Evolutionary conservation across 2,797 vertebrate species (phyloP), one percentile per base, ranked within the genome.

Genomic region (Onychomys torridus): DNA sequence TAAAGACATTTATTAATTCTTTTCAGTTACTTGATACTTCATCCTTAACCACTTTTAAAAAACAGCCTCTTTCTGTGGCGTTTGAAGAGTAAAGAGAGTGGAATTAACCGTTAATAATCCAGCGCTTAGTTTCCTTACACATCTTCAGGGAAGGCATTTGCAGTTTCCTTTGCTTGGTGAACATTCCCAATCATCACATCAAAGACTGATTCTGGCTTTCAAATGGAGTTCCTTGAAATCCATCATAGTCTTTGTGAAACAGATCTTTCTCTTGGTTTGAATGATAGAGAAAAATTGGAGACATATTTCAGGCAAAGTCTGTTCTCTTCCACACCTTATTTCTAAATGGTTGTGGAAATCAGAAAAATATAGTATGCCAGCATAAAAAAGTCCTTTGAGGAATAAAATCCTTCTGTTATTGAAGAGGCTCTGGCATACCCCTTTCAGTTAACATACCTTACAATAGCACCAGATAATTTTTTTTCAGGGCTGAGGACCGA

Each of bases 81-180:
- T 86, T 89, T 92, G 37, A 85, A n/a, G 37, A 76, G 78, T 83
- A 76, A 57, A 88, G 19, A 91, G 57, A 94, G 73, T 46, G 5
- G 61, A 89, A 49, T 84, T 79, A 91, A 94, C 63, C 81, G 90
- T 81, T 71, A 63, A 92, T 78, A 81, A 71, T 63, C 75, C 59
- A 11, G 49, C 52, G 27, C 37, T 93, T 92, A 17, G 40, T 55
- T 95, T 96, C 69, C 59, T 76, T 89, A 11, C 17, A 34, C 43
- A 32, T 90, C 3, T 75, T 93, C 29, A 37, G 88, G 27, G 23
- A 78, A 94, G 77, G 61, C 19, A 11, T 85, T 77, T 49, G n/a
- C n/a, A 19, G 0, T 34, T 17, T 89, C 32, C 17, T 89, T 92
- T 89, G n/a, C n/a, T 55, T 46, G 87, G 21, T 85, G 23, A 43